Evolutionary conservation across 2,888 invertebrate genomes (phyloP).

Genomic region (Pyrgus malvae): DNA sequence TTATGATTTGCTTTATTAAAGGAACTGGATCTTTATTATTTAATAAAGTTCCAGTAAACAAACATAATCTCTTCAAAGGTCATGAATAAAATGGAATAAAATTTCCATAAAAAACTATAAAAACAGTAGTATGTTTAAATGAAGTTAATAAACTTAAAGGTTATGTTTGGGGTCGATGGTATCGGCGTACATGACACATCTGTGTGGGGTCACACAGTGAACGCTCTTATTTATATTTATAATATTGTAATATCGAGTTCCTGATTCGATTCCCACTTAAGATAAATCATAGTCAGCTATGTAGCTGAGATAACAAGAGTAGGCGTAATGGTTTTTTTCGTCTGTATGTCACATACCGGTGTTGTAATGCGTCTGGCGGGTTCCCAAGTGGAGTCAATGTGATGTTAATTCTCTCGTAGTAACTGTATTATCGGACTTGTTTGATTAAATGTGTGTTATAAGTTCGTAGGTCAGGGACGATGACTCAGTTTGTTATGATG

Average conservation of each 20-base stretch:
- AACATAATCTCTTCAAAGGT: no score
- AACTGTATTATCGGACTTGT: slow-evolving; percentile 25
- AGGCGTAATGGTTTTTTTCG: slow-evolving; percentile 4
- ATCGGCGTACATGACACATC: slow-evolving; percentile 8
- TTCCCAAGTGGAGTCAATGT: slow-evolving; percentile 7
- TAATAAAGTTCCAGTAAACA: no score
- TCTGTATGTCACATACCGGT: slow-evolving; percentile 11
- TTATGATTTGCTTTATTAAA: no score
- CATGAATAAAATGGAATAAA: no score
- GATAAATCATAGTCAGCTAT: slow-evolving; percentile 12
- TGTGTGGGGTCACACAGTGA: slow-evolving; percentile 12
- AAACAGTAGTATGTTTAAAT: no score
- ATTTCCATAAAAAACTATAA: no score
- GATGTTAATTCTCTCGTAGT: slow-evolving; percentile 3
- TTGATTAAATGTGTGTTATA: slow-evolving; percentile 12
- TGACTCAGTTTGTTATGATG: slow-evolving; percentile 31
- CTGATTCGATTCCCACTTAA: slow-evolving; percentile 7
- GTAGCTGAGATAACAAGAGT: slow-evolving; percentile 2
- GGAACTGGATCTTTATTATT: no score
- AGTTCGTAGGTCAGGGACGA: slow-evolving; percentile 40
- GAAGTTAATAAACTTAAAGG: slow-evolving; percentile 19
- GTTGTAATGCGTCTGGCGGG: slow-evolving; percentile 7
- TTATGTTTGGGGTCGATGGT: slow-evolving; percentile 20
- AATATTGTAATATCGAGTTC: slow-evolving; percentile 1
- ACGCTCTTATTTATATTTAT: slow-evolving; percentile 1